A percentile compares a stretch with the other conserved stretches of the same genome.
Evolutionary conservation across 2,113 vertebrate genomes (phyloP).

Genomic region (Pristiophorus japonicus): DNA sequence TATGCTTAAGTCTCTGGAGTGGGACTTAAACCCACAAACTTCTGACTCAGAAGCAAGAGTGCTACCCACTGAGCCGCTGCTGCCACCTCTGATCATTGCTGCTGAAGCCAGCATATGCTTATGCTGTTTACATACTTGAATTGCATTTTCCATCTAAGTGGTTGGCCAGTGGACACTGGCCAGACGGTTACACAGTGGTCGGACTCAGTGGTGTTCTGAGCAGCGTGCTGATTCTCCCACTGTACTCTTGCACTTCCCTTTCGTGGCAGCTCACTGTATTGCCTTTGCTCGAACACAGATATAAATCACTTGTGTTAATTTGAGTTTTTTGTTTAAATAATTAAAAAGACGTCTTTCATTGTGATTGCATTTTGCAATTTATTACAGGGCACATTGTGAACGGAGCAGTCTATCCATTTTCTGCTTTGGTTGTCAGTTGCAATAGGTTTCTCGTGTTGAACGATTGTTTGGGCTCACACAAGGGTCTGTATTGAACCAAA

Average conservation of each 20-base stretch:
- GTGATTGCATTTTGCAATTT: slow-evolving; percentile 4
- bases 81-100: not conserved
- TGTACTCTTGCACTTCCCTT: not conserved
- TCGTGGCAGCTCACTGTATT: not conserved
- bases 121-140: not conserved
- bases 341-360: slow-evolving; percentile 2
- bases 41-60: not conserved
- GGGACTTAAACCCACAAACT: not conserved
- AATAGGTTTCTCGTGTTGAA: not conserved
- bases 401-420: slow-evolving; percentile 15
- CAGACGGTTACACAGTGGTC: not conserved
- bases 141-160: not conserved
- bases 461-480: not conserved
- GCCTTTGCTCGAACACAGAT: not conserved
- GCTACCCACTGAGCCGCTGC: not conserved
- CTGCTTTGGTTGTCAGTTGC: not conserved
- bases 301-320: slow-evolving; percentile 21
- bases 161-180: not conserved
- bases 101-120: not conserved
- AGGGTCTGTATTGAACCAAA: not conserved
- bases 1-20: not conserved
- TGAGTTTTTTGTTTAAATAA: slow-evolving; percentile 25
- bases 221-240: not conserved
- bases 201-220: not conserved
- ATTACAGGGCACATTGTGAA: slow-evolving; percentile 11